Conservation (phyloP, 2,113 vertebrate genomes). For the Saguinus midas region DNA sequence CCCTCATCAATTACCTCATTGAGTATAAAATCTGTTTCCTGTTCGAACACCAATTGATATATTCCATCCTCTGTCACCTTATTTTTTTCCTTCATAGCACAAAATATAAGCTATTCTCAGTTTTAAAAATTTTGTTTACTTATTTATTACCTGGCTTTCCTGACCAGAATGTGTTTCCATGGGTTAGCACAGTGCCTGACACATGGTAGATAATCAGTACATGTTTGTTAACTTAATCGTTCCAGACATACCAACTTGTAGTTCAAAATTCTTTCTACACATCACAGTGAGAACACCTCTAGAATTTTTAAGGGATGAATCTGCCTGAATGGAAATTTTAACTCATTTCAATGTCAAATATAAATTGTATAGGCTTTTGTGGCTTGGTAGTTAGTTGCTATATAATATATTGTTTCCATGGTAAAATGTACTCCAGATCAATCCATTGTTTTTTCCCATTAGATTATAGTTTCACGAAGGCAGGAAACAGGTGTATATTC, state of each 20-base stretch:
- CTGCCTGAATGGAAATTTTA: not conserved
- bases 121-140: not conserved
- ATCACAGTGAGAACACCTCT: not conserved
- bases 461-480: not conserved
- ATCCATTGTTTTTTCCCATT: not conserved
- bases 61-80: not conserved
- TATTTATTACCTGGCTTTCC: not conserved
- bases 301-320: not conserved
- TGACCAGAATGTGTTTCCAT: conserved; percentile 3
- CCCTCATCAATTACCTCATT: not conserved
- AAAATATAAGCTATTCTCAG: not conserved
- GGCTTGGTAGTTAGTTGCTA: not conserved
- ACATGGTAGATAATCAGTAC: not conserved
- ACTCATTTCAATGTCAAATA: not conserved
- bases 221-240: conserved; percentile 25
- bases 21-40: not conserved
- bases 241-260: not conserved
- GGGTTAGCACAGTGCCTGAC: not conserved
- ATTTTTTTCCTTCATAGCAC: not conserved
- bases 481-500: not conserved
- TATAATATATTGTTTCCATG: not conserved
- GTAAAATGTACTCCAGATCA: not conserved
- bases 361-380: not conserved
- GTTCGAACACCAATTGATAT: not conserved
- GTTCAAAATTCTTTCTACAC: conserved; percentile 15